Conservation (phyloP, 2,888 invertebrate species). For the Eupithecia dodoneata region DNA sequence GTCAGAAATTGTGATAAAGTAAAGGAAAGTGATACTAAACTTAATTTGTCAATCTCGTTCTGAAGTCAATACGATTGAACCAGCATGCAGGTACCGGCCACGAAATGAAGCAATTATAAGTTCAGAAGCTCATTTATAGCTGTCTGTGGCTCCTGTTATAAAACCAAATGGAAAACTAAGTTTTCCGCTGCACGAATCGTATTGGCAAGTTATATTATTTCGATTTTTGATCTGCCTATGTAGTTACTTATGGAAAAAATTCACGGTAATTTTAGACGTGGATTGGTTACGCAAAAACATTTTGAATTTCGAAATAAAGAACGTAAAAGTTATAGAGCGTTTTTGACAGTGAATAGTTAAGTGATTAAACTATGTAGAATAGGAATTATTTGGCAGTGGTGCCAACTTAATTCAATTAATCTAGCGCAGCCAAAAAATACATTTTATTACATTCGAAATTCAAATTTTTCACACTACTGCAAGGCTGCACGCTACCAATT, state of each 20-base stretch:
- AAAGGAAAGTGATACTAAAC: not conserved
- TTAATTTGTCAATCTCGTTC: constrained; percentile 25
- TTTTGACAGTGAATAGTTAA: constrained; percentile 8
- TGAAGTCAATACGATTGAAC: constrained; percentile 36
- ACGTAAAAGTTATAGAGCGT: not conserved
- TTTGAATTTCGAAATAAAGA: not conserved
- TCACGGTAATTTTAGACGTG: not conserved
- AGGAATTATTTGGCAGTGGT: constrained; percentile 25
- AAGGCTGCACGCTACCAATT: constrained; percentile 56
- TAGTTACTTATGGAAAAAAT: not conserved
- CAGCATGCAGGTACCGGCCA: constrained; percentile 62
- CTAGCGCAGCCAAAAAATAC: constrained; percentile 25
- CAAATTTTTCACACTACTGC: constrained; percentile 46
- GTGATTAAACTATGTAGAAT: constrained; percentile 1
- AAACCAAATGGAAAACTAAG: constrained; percentile 76
- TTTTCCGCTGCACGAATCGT: constrained; percentile 63
- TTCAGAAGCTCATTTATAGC: constrained; percentile 81
- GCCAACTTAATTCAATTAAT: constrained; percentile 35
- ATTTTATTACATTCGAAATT: constrained; percentile 39
- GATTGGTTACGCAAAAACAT: not conserved
- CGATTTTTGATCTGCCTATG: constrained; percentile 12
- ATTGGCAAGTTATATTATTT: constrained; percentile 56
- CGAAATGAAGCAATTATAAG: constrained; percentile 83
- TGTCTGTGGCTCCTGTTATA: constrained; percentile 79
- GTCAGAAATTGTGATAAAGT: not conserved